These are phyloP conservation scores for Amblyornis subalaris DNA, from an alignment of 2,113 vertebrate genomes.

Conservation along the genomic window DNA sequence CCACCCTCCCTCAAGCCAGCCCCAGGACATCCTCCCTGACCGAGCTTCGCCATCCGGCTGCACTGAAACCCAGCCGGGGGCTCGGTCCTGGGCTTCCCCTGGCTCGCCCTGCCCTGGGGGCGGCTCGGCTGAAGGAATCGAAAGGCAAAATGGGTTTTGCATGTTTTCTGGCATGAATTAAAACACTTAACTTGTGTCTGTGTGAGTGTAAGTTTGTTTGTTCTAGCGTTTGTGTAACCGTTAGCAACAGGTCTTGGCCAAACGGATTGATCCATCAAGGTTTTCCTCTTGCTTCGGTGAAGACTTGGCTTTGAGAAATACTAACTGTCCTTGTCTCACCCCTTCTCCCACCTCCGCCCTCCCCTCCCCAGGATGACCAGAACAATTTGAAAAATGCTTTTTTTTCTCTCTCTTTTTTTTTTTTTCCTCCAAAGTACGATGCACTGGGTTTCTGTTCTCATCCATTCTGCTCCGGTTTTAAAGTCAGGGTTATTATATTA, in stretches of 20 bases:
- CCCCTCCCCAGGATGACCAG: neutral
- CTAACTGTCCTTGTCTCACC: conserved; percentile 45
- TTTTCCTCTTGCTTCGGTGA: conserved; percentile 46
- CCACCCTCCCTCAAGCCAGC: neutral
- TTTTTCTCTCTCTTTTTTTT: neutral
- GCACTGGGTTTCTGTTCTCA: conserved; percentile 41
- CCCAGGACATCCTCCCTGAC: neutral
- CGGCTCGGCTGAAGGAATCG: conserved; percentile 29
- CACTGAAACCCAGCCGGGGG: neutral
- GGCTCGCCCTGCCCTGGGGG: neutral
- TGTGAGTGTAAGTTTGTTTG: conserved; percentile 73
- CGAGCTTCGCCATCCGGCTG: neutral
- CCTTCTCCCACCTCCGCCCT: neutral
- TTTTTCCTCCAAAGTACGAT: neutral
- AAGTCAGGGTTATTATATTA: conserved; percentile 9
- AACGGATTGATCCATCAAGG: conserved; percentile 6
- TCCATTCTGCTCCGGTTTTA: conserved; percentile 22
- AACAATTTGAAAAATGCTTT: conserved; percentile 22
- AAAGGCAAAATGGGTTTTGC: conserved; percentile 69
- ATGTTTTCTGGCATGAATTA: conserved; percentile 79
- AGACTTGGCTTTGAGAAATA: conserved; percentile 53
- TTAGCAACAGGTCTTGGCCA: conserved; percentile 69
- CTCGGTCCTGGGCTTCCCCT: neutral
- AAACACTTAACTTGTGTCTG: conserved; percentile 73
- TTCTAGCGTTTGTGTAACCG: conserved; percentile 69